These are phyloP conservation scores for Helicoverpa armigera DNA, from an alignment of 1,140 invertebrate species.

Conservation along the genomic window DNA sequence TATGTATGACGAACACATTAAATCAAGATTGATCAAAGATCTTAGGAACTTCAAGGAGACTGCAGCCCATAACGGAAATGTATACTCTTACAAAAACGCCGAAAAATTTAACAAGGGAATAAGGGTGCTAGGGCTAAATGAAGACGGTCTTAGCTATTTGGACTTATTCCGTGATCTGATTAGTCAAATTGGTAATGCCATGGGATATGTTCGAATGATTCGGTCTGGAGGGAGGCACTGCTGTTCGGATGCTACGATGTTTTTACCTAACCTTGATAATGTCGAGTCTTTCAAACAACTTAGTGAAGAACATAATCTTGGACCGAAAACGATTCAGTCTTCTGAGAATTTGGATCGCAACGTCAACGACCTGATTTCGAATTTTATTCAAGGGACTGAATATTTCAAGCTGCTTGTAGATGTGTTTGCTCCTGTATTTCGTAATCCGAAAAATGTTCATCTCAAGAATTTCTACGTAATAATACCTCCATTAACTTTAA, in stretches of 20 bases:
- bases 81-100: slow-evolving; percentile 95
- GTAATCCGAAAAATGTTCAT: slow-evolving; percentile 95
- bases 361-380: slow-evolving; percentile 92
- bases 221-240: slow-evolving; percentile 97
- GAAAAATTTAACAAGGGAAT: slow-evolving; percentile 98
- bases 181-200: slow-evolving; percentile 98
- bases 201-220: slow-evolving; percentile 98
- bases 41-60: slow-evolving; percentile 91
- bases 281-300: slow-evolving; percentile 89
- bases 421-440: slow-evolving; percentile 96
- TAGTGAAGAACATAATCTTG: slow-evolving; percentile 87
- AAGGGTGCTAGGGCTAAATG: slow-evolving; percentile 94
- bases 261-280: slow-evolving; percentile 94
- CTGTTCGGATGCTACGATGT: slow-evolving; percentile 95
- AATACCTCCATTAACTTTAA: slow-evolving; percentile 97
- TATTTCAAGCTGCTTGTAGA: slow-evolving; percentile 98
- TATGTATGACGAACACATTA: slow-evolving; percentile 99
- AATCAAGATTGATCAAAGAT: slow-evolving; percentile 97
- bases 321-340: slow-evolving; percentile 88
- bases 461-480: slow-evolving; percentile 98
- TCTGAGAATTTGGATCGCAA: slow-evolving; percentile 92
- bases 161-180: slow-evolving; percentile 97
- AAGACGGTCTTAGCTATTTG: slow-evolving; percentile 95
- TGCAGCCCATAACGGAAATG: slow-evolving; percentile 86
- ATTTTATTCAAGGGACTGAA: slow-evolving; percentile 97